Evolutionary conservation across 2,888 invertebrate species (phyloP).

Genomic region (Cotesia congregata): DNA sequence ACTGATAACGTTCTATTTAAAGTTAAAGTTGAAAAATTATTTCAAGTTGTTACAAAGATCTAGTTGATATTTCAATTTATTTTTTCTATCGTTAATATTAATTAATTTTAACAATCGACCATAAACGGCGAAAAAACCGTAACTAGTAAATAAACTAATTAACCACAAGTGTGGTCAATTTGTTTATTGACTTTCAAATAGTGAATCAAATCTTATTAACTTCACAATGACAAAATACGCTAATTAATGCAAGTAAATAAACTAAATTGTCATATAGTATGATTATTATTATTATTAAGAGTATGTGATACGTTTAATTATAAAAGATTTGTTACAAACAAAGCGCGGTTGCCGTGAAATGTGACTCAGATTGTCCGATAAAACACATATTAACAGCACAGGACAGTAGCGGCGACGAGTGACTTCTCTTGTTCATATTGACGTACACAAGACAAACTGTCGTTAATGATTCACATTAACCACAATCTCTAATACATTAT

Average conservation of each 20-base stretch:
- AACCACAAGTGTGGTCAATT: not conserved
- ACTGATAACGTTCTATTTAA: too few relatives aligned
- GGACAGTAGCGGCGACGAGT: constrained; percentile 18
- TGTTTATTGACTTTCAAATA: not conserved
- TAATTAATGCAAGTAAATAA: not conserved
- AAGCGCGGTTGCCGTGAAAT: constrained; percentile 34
- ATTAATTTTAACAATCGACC: not conserved
- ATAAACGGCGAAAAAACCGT: not conserved
- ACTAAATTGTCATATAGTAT: not conserved
- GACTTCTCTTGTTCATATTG: constrained; percentile 49
- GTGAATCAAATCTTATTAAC: not conserved
- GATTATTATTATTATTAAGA: not conserved
- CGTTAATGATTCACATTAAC: constrained; percentile 46
- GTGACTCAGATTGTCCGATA: constrained; percentile 60
- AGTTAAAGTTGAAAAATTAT: too few relatives aligned
- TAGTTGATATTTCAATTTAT: too few relatives aligned
- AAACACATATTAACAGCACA: constrained; percentile 42
- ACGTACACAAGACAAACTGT: constrained; percentile 52
- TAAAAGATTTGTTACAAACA: constrained; percentile 37
- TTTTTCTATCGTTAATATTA: too few relatives aligned
- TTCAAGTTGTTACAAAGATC: too few relatives aligned
- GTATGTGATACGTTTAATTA: not conserved
- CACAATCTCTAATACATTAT: not conserved
- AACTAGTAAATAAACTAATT: not conserved
- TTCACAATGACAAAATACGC: not conserved